Evolutionary conservation across 2,113 vertebrate genomes (phyloP), one percentile per base, ranked within the genome.

Genomic region (Chelonoidis abingdonii): DNA sequence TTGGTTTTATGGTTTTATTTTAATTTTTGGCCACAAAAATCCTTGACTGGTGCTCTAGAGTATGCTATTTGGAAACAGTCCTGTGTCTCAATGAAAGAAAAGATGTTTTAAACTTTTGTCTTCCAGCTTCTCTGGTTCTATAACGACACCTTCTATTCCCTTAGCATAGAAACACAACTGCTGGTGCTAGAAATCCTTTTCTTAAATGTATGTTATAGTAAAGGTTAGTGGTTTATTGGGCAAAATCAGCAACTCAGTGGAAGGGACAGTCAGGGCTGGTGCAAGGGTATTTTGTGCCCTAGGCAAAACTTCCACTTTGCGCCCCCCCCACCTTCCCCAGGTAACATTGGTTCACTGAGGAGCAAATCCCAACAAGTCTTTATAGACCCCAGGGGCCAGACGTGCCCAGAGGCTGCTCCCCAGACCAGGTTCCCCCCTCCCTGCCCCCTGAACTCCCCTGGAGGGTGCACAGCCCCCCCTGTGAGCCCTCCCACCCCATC

Each of bases 11-110:
- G 31, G 7, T 65, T 54, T 21, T 54, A 54, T 54, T 54, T 17
- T 89, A 90, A 54, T 94, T 86, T 59, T 72, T 95, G 27, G 49
- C 29, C 79, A 29, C 52, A 88, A 89, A 59, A n/a, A 53, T 11
- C 56, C 94, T 88, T 89, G 96, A 82, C 84, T 90, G 90, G 53
- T 44, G 6, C 57, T 89, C 65, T 59, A 29, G 25, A 31, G 41
- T 90, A 80, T 79, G 41, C 19, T 92, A 1, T 14, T 84, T 92
- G 38, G 78, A 89, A 94, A 59, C 5, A 86, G 80, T 29, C 16
- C 52, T 84, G 8, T 21, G n/a, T 17, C 47, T 87, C 47, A 69
- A 69, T 75, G 24, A 14, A 76, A 85, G 88, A 59, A 83, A 87
- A 89, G 50, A 82, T 92, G 8, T 54, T 24, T 35, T 65, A 57